phyloP scores from a whole-genome alignment of 2,797 vertebrate species.

The Apogon hyalosoma region DNA sequence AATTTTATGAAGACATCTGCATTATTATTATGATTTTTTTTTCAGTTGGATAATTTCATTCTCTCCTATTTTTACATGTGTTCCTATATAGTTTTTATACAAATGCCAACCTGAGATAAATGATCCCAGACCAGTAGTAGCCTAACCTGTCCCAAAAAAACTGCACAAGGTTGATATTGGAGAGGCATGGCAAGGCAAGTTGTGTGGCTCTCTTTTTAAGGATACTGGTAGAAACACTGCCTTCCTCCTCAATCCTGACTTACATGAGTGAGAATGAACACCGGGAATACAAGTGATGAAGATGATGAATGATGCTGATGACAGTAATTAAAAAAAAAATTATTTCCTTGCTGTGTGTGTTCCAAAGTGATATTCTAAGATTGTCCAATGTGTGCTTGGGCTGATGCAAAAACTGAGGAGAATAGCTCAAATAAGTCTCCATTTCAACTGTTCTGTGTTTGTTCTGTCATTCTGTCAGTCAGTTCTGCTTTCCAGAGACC shows the following conservation, averaged over 20 bases:
- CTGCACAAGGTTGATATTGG: constrained; percentile 74
- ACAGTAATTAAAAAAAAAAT: constrained; percentile 55
- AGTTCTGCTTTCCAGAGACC: constrained; percentile 88
- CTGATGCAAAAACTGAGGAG: constrained; percentile 63
- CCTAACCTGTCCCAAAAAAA: constrained; percentile 80
- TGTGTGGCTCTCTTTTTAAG: constrained; percentile 62
- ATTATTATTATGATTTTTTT: constrained; percentile 80
- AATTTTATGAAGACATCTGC: constrained; percentile 92
- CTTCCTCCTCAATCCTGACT: constrained; percentile 73
- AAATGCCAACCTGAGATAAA: constrained; percentile 87
- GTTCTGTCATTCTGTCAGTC: constrained; percentile 83
- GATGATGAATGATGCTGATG: constrained; percentile 31
- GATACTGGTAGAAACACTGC: constrained; percentile 78
- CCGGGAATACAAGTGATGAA: constrained; percentile 35
- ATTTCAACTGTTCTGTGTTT: constrained; percentile 82
- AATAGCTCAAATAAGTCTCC: constrained; percentile 69
- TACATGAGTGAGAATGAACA: constrained; percentile 61
- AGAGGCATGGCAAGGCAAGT: constrained; percentile 60
- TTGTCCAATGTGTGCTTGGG: constrained; percentile 65
- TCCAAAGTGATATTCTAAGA: constrained; percentile 72
- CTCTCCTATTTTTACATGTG: constrained; percentile 80
- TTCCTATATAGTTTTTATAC: constrained; percentile 87
- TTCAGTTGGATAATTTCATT: constrained; percentile 80
- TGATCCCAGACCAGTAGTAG: constrained; percentile 78
- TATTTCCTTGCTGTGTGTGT: constrained; percentile 58